A percentile compares a stretch with the other conserved stretches of the same genome.
Evolutionary conservation across 2,113 vertebrate species (phyloP).

Genomic region (Formicarius rufipectus): DNA sequence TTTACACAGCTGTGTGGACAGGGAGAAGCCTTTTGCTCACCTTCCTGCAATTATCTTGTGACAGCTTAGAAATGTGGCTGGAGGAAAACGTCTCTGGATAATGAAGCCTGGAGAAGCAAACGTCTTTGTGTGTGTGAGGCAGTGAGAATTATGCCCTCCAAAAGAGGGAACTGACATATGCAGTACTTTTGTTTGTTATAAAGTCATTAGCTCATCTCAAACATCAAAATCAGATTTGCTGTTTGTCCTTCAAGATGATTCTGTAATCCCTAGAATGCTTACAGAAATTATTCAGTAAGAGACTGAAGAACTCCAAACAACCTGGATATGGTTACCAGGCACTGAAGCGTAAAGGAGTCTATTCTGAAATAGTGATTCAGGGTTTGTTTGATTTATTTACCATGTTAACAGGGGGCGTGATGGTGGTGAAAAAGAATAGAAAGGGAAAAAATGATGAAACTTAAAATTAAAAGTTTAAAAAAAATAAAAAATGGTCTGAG

Average conservation of each 20-base stretch:
- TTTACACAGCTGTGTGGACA: not conserved
- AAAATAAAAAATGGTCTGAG: not conserved
- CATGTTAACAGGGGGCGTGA: accelerated
- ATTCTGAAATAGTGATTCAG: not conserved
- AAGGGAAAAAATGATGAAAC: not conserved
- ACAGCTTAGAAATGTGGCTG: not conserved
- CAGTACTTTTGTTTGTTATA: not conserved
- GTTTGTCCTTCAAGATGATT: not conserved
- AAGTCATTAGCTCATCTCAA: not conserved
- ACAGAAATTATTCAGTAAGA: not conserved
- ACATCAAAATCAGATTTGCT: not conserved
- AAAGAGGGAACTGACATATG: not conserved
- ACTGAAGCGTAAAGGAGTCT: not conserved
- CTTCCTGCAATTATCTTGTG: not conserved
- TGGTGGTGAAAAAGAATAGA: not conserved
- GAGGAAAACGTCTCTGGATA: not conserved
- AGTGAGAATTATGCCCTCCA: not conserved
- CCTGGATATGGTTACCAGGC: not conserved
- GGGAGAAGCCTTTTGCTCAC: not conserved
- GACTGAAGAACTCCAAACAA: not conserved
- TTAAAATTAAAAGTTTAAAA: not conserved
- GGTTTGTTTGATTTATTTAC: not conserved
- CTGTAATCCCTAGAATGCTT: not conserved
- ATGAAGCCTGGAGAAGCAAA: not conserved
- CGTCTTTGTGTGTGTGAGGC: not conserved